These are phyloP conservation scores for Neodiprion virginianus DNA, from an alignment of 1,140 invertebrate species.

Conservation along the genomic window DNA sequence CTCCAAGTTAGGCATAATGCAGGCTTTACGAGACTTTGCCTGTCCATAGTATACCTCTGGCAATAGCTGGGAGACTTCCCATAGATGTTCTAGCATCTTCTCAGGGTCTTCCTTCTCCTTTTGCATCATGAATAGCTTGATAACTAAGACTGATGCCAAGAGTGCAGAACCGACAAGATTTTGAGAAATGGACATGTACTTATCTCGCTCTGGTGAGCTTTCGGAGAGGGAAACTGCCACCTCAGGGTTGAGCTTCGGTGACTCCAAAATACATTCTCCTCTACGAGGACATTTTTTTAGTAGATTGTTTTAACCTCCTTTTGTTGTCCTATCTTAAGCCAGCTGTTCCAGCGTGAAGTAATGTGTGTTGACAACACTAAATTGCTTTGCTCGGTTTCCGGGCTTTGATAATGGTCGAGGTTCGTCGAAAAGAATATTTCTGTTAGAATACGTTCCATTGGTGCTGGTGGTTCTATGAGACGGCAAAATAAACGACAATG, in stretches of 20 bases:
- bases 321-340: neutral
- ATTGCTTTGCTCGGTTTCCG: neutral
- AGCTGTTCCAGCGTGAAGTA: conserved; percentile 16
- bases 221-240: conserved; percentile 13
- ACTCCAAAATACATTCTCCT: conserved; percentile 7
- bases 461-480: too few species aligned
- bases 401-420: neutral
- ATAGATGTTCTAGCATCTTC: conserved; percentile 18
- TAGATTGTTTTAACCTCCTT: conserved; percentile 16
- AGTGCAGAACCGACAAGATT: conserved; percentile 18
- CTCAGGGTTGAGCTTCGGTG: conserved; percentile 16
- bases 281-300: conserved; percentile 18
- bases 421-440: too few species aligned
- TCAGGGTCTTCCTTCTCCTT: neutral
- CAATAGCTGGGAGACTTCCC: conserved; percentile 12
- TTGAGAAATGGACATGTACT: conserved; percentile 17
- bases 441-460: too few species aligned
- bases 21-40: conserved; percentile 13
- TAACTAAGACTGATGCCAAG: conserved; percentile 3
- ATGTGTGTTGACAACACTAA: conserved; percentile 9
- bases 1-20: conserved; percentile 12
- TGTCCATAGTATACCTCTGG: conserved; percentile 11
- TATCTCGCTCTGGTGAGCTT: conserved; percentile 9
- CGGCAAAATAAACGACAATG: too few species aligned
- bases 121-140: neutral